These are phyloP conservation scores for Tanytarsus gracilentus DNA, from an alignment of 2,888 invertebrate species.

Conservation along the genomic window DNA sequence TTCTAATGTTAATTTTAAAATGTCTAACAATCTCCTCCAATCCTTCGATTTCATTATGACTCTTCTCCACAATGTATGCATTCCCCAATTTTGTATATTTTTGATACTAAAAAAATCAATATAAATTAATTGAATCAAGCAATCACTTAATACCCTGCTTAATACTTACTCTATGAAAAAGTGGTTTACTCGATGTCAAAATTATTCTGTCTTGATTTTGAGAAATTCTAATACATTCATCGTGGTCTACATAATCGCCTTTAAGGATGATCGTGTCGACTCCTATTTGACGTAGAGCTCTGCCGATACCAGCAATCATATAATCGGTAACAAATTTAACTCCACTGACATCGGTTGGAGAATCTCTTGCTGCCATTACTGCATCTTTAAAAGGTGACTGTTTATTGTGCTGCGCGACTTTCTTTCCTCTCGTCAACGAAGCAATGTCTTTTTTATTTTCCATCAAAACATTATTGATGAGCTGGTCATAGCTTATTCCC, in stretches of 20 bases:
- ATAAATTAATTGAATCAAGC: constrained; percentile 13
- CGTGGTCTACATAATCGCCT: constrained; percentile 44
- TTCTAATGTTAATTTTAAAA: constrained; percentile 55
- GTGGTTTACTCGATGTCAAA: constrained; percentile 45
- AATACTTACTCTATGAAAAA: constrained; percentile 41
- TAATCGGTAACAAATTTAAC: constrained; percentile 52
- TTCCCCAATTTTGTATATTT: constrained; percentile 31
- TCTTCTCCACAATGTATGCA: constrained; percentile 47
- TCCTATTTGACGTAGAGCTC: constrained; percentile 55
- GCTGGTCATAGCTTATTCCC: constrained; percentile 46
- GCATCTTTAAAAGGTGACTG: constrained; percentile 26
- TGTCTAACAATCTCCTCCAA: constrained; percentile 54
- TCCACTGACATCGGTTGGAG: constrained; percentile 30
- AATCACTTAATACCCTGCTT: constrained; percentile 12
- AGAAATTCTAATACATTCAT: constrained; percentile 47
- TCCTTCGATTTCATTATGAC: constrained; percentile 51
- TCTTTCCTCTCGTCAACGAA: constrained; percentile 33
- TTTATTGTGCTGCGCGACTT: constrained; percentile 31
- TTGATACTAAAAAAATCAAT: constrained; percentile 35
- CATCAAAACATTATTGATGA: constrained; percentile 33
- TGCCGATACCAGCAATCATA: constrained; percentile 50
- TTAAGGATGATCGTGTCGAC: constrained; percentile 50
- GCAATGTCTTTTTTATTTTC: constrained; percentile 31
- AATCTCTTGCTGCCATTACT: background rate
- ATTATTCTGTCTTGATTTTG: constrained; percentile 47